phyloP scores from a whole-genome alignment of 2,888 invertebrate species.

The Leptinotarsa tumamoca region DNA sequence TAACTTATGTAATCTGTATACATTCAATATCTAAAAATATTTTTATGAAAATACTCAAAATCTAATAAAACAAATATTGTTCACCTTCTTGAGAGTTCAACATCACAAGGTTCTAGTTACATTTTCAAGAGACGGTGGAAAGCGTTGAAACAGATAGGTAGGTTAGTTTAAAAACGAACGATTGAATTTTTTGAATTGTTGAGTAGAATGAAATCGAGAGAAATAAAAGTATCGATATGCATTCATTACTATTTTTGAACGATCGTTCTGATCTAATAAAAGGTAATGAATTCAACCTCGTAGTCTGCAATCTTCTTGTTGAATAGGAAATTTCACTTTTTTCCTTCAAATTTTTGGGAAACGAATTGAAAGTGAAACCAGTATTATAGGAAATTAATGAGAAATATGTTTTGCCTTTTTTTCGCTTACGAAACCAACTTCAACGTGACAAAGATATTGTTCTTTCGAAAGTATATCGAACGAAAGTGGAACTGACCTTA shows the following conservation, averaged over 20 bases:
- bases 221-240: no score
- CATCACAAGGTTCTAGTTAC: no score
- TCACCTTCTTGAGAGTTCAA: no score
- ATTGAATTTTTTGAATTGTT: no score
- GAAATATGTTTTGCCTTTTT: conserved; percentile 6
- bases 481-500: conserved; percentile 31
- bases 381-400: conserved; percentile 12
- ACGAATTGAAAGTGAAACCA: not conserved
- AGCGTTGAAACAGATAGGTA: no score
- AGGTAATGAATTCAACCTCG: not conserved
- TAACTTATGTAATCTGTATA: no score
- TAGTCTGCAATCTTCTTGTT: not conserved
- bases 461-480: not conserved
- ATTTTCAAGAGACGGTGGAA: no score
- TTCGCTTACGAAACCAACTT: conserved; percentile 12
- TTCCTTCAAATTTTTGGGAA: not conserved
- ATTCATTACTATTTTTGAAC: not conserved
- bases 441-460: conserved; percentile 24
- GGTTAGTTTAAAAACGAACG: no score
- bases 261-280: not conserved
- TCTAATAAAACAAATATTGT: no score
- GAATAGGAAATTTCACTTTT: not conserved
- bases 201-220: no score
- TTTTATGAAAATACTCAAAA: no score
- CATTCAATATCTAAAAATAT: no score